phyloP scores from a whole-genome alignment of 1,140 invertebrate genomes.

The Leptopilina boulardi region DNA sequence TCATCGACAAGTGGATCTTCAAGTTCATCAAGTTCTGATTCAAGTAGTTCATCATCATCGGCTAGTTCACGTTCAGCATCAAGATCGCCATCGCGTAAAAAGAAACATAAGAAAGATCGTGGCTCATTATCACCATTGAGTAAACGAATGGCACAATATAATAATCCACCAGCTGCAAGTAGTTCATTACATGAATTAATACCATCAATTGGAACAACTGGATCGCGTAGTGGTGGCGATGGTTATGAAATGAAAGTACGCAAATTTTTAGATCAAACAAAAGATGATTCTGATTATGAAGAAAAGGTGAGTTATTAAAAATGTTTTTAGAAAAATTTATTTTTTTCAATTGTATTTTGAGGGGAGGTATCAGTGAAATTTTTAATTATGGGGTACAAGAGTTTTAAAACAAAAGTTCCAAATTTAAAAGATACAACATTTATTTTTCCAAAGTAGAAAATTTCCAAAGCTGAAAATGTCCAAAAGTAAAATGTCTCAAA shows the following conservation, averaged over 20 bases:
- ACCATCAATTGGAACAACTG: constrained; percentile 77
- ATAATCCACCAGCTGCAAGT: constrained; percentile 73
- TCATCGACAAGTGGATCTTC: constrained; percentile 81
- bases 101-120: constrained; percentile 82
- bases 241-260: constrained; percentile 86
- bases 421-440: too few relatives aligned
- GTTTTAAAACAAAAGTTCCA: too few relatives aligned
- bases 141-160: constrained; percentile 83
- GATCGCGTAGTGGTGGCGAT: constrained; percentile 73
- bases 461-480: too few relatives aligned
- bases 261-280: constrained; percentile 85
- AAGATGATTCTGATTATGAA: constrained; percentile 89
- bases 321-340: background rate
- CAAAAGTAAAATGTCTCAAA: too few relatives aligned
- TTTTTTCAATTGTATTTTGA: too few relatives aligned
- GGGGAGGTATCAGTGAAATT: too few relatives aligned
- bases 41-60: constrained; percentile 77
- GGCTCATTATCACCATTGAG: constrained; percentile 86
- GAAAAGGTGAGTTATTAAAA: constrained; percentile 77
- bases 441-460: too few relatives aligned
- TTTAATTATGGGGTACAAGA: too few relatives aligned
- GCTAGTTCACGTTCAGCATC: constrained; percentile 81
- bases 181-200: constrained; percentile 79
- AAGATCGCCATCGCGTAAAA: constrained; percentile 76
- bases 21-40: constrained; percentile 77